These are phyloP conservation scores for Aphaenogaster floridana DNA, from an alignment of 1,140 invertebrate species.

Conservation along the genomic window DNA sequence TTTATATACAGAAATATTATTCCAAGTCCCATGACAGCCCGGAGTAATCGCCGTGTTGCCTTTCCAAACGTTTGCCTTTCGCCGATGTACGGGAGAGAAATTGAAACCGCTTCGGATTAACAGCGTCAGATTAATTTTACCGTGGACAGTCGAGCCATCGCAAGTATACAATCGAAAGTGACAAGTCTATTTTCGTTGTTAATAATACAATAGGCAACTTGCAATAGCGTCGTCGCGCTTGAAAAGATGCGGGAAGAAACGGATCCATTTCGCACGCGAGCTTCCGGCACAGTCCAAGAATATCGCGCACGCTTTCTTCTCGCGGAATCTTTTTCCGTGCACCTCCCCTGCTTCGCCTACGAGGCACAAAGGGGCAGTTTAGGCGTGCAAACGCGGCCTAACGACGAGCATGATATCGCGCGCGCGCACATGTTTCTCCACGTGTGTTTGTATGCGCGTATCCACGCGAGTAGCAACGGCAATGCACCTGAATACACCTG, in stretches of 20 bases:
- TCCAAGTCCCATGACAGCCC: neutral
- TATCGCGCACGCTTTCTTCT: conserved; percentile 12
- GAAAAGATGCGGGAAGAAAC: conserved; percentile 29
- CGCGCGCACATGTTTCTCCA: neutral
- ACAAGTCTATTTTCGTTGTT: conserved; percentile 41
- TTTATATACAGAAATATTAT: conserved; percentile 35
- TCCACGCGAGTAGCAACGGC: conserved; percentile 11
- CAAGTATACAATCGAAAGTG: neutral
- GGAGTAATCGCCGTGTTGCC: conserved; percentile 37
- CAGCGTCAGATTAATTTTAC: conserved; percentile 37
- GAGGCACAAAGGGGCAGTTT: conserved; percentile 63
- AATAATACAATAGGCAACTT: conserved; percentile 1
- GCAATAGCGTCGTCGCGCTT: neutral
- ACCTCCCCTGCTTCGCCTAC: conserved; percentile 16
- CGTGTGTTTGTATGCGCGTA: neutral
- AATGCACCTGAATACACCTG: conserved; percentile 46
- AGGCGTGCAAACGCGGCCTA: conserved; percentile 55
- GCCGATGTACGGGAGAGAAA: neutral
- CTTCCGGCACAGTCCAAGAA: neutral
- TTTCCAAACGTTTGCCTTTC: conserved; percentile 51
- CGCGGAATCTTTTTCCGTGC: conserved; percentile 20
- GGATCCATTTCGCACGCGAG: conserved; percentile 1
- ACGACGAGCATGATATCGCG: conserved; percentile 58
- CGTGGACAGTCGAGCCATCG: neutral
- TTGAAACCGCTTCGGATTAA: conserved; percentile 37